Evolutionary conservation across 2,888 invertebrate species (phyloP).

Genomic region (Sylvicola cinctus): DNA sequence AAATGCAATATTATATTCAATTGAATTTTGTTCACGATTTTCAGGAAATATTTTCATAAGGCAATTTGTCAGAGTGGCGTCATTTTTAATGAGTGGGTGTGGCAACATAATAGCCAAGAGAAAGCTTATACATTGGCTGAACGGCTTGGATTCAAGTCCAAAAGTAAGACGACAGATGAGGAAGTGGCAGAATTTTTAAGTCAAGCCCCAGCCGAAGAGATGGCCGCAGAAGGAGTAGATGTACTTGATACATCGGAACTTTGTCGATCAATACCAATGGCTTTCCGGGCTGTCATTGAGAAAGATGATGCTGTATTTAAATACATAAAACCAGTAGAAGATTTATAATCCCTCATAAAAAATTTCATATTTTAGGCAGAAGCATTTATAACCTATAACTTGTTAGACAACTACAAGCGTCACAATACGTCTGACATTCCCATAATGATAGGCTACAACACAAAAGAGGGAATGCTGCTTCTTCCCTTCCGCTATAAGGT

Average conservation of each 20-base stretch:
- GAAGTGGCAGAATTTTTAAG: slow-evolving; percentile 5
- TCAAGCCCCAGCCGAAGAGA: background rate
- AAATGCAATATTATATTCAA: too few species aligned
- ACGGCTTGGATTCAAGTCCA: slow-evolving; percentile 11
- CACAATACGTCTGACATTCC: slow-evolving; percentile 21
- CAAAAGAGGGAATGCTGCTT: slow-evolving; percentile 30
- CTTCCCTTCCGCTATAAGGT: slow-evolving; percentile 12
- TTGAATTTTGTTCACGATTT: background rate
- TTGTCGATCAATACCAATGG: slow-evolving; percentile 15
- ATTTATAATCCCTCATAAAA: too few species aligned
- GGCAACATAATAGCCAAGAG: slow-evolving; percentile 11
- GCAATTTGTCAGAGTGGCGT: slow-evolving; percentile 22
- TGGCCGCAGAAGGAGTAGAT: background rate
- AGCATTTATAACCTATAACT: too few species aligned
- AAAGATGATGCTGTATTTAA: too few species aligned
- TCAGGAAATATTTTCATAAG: slow-evolving; percentile 17
- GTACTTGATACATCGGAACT: slow-evolving; percentile 16
- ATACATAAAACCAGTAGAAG: too few species aligned
- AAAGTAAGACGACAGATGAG: slow-evolving; percentile 6
- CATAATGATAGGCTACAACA: slow-evolving; percentile 30
- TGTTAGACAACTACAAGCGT: too few species aligned
- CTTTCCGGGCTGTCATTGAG: slow-evolving; percentile 19
- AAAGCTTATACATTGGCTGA: slow-evolving; percentile 16
- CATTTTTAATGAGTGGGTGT: slow-evolving; percentile 20
- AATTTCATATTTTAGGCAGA: too few species aligned